Conservation (phyloP, 2,113 vertebrate species). For the Anhinga rufa region DNA sequence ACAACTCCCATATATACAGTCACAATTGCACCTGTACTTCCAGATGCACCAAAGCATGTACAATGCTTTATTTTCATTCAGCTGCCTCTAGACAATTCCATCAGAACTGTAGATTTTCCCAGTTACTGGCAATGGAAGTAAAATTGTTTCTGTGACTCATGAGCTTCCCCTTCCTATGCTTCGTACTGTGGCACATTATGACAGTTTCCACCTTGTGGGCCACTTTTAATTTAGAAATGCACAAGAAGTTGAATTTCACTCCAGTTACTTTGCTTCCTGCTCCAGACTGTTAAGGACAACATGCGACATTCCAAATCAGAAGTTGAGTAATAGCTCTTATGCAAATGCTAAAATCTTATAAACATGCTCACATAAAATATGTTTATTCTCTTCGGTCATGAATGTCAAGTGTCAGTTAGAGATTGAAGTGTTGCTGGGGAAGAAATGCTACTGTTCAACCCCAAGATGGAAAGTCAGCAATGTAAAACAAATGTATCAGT, state of each 20-base stretch:
- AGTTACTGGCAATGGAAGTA: neutral
- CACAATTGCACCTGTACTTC: neutral
- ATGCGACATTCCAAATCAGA: neutral
- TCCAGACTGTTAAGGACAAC: neutral
- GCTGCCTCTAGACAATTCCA: neutral
- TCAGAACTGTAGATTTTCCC: neutral
- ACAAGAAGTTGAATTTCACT: neutral
- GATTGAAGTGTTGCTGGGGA: neutral
- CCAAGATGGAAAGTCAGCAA: neutral
- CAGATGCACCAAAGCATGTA: neutral
- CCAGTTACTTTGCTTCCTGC: neutral
- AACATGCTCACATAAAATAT: neutral
- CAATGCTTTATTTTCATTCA: neutral
- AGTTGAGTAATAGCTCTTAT: neutral
- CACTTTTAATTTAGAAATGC: neutral
- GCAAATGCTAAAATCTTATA: neutral
- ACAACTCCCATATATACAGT: neutral
- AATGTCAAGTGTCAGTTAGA: neutral
- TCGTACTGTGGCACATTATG: neutral
- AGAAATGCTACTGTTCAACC: neutral
- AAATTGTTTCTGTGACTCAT: neutral
- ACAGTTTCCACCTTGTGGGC: neutral
- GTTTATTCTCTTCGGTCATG: neutral
- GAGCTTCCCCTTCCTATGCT: neutral
- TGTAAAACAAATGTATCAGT: neutral